Evolutionary conservation across 2,888 invertebrate species (phyloP).

Genomic region (Caenorhabditis parvicauda): DNA sequence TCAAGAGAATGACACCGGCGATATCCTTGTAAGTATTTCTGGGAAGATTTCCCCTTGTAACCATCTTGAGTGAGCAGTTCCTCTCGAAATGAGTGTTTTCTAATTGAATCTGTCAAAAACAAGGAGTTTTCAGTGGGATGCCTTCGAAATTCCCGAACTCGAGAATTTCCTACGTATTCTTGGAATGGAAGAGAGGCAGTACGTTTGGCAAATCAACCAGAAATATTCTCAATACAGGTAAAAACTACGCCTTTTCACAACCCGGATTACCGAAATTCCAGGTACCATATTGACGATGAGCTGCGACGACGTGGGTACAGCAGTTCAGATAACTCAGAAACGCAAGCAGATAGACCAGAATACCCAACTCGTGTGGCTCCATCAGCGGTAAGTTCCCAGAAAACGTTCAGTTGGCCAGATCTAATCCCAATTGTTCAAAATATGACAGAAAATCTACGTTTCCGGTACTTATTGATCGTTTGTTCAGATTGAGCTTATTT

Average conservation of each 20-base stretch:
- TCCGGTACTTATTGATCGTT: too few relatives aligned
- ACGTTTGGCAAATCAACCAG: conserved; percentile 65
- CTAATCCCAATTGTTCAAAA: conserved; percentile 1
- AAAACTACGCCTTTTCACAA: neutral
- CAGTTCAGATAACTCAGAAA: conserved; percentile 9
- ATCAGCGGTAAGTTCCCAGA: too few relatives aligned
- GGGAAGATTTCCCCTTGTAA: conserved; percentile 4
- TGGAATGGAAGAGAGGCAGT: conserved; percentile 68
- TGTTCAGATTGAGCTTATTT: too few relatives aligned
- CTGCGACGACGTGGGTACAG: conserved; percentile 28
- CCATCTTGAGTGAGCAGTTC: neutral
- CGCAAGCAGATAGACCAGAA: neutral
- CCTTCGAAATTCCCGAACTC: conserved; percentile 69
- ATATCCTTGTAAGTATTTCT: conserved; percentile 65
- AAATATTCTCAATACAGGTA: conserved; percentile 64
- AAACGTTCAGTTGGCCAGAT: too few relatives aligned
- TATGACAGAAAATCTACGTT: neutral
- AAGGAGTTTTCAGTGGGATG: conserved; percentile 67
- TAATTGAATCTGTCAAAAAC: neutral
- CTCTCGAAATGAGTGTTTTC: neutral
- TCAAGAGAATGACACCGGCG: conserved; percentile 70
- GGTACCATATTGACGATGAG: conserved; percentile 37
- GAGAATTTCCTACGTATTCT: conserved; percentile 68
- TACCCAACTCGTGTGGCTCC: too few relatives aligned
- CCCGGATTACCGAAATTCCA: conserved; percentile 4